Conservation (phyloP, 1,140 invertebrate species). For the Oncopeltus fasciatus region DNA sequence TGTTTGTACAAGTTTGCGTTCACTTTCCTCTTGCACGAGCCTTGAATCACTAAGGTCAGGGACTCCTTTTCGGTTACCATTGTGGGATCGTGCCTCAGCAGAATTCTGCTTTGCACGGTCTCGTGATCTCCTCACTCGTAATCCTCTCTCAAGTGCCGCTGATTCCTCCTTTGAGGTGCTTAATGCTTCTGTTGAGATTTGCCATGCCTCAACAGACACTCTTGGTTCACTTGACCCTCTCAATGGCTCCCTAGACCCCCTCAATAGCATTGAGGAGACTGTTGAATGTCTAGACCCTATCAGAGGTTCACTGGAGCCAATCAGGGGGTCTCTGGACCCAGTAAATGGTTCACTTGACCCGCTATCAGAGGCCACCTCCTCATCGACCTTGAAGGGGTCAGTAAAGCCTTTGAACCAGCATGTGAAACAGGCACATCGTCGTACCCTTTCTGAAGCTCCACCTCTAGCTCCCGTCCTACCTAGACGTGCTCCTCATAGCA, state of each 20-base stretch:
- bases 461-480: constrained; percentile 13
- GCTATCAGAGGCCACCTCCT: neutral
- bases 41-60: constrained; percentile 32
- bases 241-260: too few species aligned
- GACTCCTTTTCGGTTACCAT: constrained; percentile 38
- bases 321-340: too few species aligned
- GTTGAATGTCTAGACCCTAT: too few species aligned
- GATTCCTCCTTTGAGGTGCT: constrained; percentile 21
- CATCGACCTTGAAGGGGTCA: neutral
- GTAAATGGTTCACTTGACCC: too few species aligned
- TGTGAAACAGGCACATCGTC: neutral
- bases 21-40: constrained; percentile 32
- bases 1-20: constrained; percentile 40
- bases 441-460: constrained; percentile 4
- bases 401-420: neutral
- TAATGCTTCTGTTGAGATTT: constrained; percentile 1
- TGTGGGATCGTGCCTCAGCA: constrained; percentile 56
- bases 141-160: constrained; percentile 14
- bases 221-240: neutral
- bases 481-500: neutral
- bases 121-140: constrained; percentile 41
- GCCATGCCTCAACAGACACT: neutral
- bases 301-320: too few species aligned
- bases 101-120: constrained; percentile 60
- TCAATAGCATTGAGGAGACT: too few species aligned